These are phyloP conservation scores for Labrus mixtus DNA, from an alignment of 2,113 vertebrate species.

Conservation along the genomic window DNA sequence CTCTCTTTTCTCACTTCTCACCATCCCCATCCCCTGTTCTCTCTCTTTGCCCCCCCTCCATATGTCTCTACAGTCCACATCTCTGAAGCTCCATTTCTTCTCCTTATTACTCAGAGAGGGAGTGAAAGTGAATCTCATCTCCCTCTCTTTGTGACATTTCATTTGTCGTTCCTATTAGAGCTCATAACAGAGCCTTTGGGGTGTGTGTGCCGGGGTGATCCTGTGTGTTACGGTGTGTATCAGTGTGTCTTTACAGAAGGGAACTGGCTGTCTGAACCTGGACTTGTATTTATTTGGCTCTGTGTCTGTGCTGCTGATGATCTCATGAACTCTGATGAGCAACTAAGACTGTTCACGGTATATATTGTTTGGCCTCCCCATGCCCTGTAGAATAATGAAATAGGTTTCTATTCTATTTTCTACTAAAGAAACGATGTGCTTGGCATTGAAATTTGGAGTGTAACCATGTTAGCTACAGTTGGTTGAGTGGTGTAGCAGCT, in stretches of 20 bases:
- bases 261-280: conserved; percentile 46
- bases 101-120: conserved; percentile 54
- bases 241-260: conserved; percentile 41
- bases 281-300: conserved; percentile 5
- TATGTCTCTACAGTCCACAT: conserved; percentile 58
- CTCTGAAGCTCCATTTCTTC: conserved; percentile 63
- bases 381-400: too few species aligned
- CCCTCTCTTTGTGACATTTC: conserved; percentile 69
- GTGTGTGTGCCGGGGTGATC: conserved; percentile 45
- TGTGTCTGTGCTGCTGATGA: conserved; percentile 2
- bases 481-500: too few species aligned
- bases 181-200: conserved; percentile 47
- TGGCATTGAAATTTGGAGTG: too few species aligned
- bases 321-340: neutral
- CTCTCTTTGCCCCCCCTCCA: neutral
- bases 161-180: conserved; percentile 71
- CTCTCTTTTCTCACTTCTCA: conserved; percentile 28
- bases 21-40: conserved; percentile 33
- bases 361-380: neutral
- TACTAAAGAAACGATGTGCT: too few species aligned
- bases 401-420: too few species aligned
- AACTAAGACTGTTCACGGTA: conserved; percentile 14
- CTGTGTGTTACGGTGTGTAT: conserved; percentile 45
- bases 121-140: conserved; percentile 62
- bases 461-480: too few species aligned